These are phyloP conservation scores for Pampusana beccarii DNA, from an alignment of 2,113 vertebrate genomes.

Conservation along the genomic window DNA sequence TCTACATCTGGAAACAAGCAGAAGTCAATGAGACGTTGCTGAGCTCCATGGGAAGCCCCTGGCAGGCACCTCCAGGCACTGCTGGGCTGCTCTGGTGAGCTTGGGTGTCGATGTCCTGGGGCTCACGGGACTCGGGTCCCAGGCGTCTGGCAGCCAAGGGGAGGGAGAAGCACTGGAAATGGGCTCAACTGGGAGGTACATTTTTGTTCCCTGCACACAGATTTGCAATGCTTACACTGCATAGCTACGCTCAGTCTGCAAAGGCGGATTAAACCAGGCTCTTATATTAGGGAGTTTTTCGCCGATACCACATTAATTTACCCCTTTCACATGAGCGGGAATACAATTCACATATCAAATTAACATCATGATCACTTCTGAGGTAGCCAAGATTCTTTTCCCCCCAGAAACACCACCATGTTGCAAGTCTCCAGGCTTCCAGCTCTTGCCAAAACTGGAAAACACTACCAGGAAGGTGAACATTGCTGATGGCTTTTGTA, in stretches of 20 bases:
- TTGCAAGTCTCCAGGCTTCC: neutral
- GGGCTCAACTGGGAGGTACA: neutral
- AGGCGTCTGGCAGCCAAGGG: neutral
- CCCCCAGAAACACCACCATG: neutral
- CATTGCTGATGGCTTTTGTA: neutral
- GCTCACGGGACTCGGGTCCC: no score
- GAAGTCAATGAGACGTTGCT: neutral
- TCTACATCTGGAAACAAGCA: neutral
- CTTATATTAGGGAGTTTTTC: neutral
- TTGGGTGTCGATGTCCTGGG: fast-evolving
- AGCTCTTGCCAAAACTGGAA: neutral
- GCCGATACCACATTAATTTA: neutral
- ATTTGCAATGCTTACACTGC: neutral
- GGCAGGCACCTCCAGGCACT: neutral
- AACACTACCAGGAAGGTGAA: neutral
- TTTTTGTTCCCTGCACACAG: neutral
- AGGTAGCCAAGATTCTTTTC: neutral
- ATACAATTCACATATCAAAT: neutral
- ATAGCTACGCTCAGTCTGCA: neutral
- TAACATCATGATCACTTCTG: neutral
- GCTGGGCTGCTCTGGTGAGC: neutral
- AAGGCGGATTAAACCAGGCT: neutral
- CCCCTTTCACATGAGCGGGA: neutral
- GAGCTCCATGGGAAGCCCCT: neutral
- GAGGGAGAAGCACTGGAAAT: neutral